A percentile compares a stretch with the other conserved stretches of the same genome.
phyloP scores from a whole-genome alignment of 2,888 invertebrate genomes.

The Tetranychus truncatus region DNA sequence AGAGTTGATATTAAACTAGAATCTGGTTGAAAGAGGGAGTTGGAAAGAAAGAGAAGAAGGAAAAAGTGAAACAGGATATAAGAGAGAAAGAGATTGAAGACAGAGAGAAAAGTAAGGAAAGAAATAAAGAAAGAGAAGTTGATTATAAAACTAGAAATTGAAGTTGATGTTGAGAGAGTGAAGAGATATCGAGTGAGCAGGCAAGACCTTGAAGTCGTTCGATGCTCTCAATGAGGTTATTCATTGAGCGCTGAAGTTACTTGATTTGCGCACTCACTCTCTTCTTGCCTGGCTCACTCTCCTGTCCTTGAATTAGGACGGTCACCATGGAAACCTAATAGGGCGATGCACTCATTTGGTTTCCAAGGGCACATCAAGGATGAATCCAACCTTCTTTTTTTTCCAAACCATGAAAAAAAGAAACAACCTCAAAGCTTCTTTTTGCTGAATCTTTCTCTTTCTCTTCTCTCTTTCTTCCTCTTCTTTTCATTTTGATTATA shows the following conservation, averaged over 20 bases:
- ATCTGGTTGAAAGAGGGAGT: too few relatives aligned
- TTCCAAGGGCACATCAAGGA: constrained; percentile 1
- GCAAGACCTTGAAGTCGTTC: too few relatives aligned
- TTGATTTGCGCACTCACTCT: background rate
- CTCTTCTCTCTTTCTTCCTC: background rate
- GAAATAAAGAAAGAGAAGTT: too few relatives aligned
- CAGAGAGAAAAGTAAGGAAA: too few relatives aligned
- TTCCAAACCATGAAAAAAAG: background rate
- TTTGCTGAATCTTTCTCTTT: background rate
- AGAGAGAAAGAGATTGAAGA: too few relatives aligned
- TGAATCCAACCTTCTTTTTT: constrained; percentile 1
- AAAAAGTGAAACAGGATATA: too few relatives aligned
- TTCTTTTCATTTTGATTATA: background rate
- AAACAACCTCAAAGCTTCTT: background rate
- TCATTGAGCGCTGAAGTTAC: background rate
- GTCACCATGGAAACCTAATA: background rate
- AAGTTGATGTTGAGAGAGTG: too few relatives aligned
- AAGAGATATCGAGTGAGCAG: too few relatives aligned
- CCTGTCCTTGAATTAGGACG: constrained; percentile 1
- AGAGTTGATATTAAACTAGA: too few relatives aligned
- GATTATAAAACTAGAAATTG: too few relatives aligned
- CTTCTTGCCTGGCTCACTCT: constrained; percentile 5
- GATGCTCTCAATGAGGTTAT: too few relatives aligned
- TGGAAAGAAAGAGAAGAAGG: too few relatives aligned
- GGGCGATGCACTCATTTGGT: background rate